A percentile compares a stretch with the other conserved stretches of the same genome.
Evolutionary conservation across 2,888 invertebrate genomes (phyloP).

Genomic region (Campaea margaritaria): DNA sequence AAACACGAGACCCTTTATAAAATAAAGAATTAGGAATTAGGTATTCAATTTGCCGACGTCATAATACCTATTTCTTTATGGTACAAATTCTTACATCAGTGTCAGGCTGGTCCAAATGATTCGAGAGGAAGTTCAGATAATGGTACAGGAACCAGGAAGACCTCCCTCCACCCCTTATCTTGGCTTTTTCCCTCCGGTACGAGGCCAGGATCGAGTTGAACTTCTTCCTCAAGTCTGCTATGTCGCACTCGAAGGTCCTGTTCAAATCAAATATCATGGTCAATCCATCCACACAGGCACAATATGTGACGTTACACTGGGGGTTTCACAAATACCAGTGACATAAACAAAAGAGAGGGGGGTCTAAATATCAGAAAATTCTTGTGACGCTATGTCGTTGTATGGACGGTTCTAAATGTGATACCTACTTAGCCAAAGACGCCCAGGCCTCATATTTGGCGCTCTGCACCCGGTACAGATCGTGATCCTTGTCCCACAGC

Average conservation of each 20-base stretch:
- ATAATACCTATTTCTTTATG: too few relatives aligned
- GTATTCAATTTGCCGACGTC: too few relatives aligned
- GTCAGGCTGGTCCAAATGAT: conserved; percentile 51
- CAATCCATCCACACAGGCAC: too few relatives aligned
- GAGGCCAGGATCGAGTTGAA: conserved; percentile 77
- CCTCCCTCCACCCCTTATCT: conserved; percentile 62
- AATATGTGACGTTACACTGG: too few relatives aligned
- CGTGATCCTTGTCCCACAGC: conserved; percentile 67
- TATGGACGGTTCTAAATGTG: too few relatives aligned
- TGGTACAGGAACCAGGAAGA: conserved; percentile 73
- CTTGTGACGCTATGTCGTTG: too few relatives aligned
- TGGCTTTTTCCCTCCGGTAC: conserved; percentile 70
- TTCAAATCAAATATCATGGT: neutral
- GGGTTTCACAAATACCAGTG: too few relatives aligned
- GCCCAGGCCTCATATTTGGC: conserved; percentile 72
- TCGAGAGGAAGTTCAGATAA: conserved; percentile 66
- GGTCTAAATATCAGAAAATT: too few relatives aligned
- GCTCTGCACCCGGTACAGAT: conserved; percentile 60
- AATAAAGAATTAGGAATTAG: too few relatives aligned
- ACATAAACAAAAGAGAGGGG: too few relatives aligned
- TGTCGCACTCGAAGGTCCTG: conserved; percentile 64
- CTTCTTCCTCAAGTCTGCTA: conserved; percentile 70
- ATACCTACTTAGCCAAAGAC: conserved; percentile 53
- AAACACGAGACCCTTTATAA: too few relatives aligned
- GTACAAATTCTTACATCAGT: conserved; percentile 7